phyloP scores from a whole-genome alignment of 2,888 invertebrate species.

The Cancer borealis region DNA sequence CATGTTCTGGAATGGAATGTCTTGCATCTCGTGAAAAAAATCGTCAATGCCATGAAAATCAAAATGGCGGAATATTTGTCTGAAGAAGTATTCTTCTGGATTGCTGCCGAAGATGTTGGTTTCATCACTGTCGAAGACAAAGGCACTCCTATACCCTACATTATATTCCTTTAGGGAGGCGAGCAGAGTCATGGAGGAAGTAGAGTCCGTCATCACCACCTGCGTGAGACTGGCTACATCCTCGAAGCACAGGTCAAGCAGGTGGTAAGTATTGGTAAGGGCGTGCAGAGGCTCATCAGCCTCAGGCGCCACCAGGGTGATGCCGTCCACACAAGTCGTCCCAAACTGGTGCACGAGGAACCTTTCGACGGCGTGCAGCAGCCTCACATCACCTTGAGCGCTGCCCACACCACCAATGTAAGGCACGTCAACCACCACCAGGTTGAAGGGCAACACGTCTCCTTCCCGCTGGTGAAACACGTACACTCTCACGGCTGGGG shows the following conservation, averaged over 20 bases:
- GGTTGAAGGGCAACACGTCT: conserved; percentile 46
- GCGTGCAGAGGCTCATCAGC: conserved; percentile 26
- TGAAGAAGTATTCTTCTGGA: conserved; percentile 56
- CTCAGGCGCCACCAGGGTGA: conserved; percentile 42
- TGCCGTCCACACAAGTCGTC: conserved; percentile 24
- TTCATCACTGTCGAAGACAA: conserved; percentile 48
- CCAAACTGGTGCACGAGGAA: conserved; percentile 53
- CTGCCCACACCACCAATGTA: conserved; percentile 23
- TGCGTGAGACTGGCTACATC: conserved; percentile 54
- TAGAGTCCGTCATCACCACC: conserved; percentile 56
- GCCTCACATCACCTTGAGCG: conserved; percentile 47
- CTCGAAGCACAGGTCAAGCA: conserved; percentile 48
- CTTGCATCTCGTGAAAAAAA: conserved; percentile 60
- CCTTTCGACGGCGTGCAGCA: conserved; percentile 33
- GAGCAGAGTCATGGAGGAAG: conserved; percentile 49
- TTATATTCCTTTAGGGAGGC: conserved; percentile 58
- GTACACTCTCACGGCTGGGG: conserved; percentile 27
- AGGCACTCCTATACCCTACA: conserved; percentile 53
- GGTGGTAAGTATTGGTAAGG: conserved; percentile 56
- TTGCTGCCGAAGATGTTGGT: not conserved
- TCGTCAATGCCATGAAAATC: conserved; percentile 62
- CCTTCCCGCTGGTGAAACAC: conserved; percentile 43
- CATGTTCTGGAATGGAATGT: conserved; percentile 45
- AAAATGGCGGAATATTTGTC: conserved; percentile 44
- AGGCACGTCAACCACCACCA: conserved; percentile 55